Evolutionary conservation across 2,113 vertebrate genomes (phyloP).

Genomic region (Thamnaconus septentrionalis): DNA sequence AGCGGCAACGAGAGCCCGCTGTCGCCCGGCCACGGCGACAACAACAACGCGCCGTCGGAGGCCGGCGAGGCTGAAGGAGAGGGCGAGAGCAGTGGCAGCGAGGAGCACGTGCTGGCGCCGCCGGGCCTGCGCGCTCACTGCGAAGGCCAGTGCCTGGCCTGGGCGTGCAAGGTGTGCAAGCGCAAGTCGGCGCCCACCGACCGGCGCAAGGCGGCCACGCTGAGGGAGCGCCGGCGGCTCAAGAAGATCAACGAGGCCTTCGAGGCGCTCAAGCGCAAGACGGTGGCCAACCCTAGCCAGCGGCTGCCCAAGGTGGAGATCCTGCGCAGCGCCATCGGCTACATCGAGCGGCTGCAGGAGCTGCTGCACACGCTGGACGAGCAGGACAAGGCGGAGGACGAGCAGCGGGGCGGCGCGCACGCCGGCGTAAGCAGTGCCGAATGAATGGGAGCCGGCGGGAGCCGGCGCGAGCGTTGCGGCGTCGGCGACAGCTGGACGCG

Average conservation of each 20-base stretch:
- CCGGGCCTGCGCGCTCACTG: constrained; percentile 89
- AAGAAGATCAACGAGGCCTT: constrained; percentile 99
- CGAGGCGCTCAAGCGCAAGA: constrained; percentile 91
- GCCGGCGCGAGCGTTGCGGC: background rate
- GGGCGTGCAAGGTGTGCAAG: constrained; percentile 98
- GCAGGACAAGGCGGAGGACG: constrained; percentile 77
- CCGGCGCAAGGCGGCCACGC: constrained; percentile 92
- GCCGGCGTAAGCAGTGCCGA: constrained; percentile 78
- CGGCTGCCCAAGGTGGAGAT: constrained; percentile 98
- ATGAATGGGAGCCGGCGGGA: constrained; percentile 76
- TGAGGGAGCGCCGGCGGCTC: constrained; percentile 89
- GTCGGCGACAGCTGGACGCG: no score
- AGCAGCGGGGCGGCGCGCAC: constrained; percentile 75
- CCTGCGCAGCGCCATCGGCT: constrained; percentile 94
- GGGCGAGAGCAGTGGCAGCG: constrained; percentile 86
- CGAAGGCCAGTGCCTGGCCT: constrained; percentile 92
- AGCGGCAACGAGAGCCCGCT: constrained; percentile 85
- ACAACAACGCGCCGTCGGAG: constrained; percentile 84
- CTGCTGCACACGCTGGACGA: constrained; percentile 91
- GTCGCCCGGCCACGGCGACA: constrained; percentile 86
- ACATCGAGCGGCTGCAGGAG: constrained; percentile 94
- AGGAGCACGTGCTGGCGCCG: constrained; percentile 94
- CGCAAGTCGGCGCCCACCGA: constrained; percentile 92
- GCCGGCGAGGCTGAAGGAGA: constrained; percentile 48
- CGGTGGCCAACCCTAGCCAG: constrained; percentile 95